Evolutionary conservation across 2,113 vertebrate species (phyloP).

Genomic region (Pseudorasbora parva): DNA sequence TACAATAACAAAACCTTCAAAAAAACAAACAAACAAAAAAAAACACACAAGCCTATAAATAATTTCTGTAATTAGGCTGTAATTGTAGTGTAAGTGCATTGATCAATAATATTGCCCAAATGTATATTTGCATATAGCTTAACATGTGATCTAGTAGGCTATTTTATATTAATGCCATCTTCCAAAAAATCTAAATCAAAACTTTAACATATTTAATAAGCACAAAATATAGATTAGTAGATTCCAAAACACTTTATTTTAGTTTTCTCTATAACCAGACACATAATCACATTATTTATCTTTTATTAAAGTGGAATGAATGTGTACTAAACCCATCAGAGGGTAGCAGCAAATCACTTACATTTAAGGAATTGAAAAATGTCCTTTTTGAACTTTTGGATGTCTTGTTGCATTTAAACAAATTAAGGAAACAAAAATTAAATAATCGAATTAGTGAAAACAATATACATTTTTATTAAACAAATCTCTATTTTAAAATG

Average conservation of each 20-base stretch:
- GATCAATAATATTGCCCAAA: background rate
- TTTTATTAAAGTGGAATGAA: slow-evolving; percentile 3
- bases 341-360: background rate
- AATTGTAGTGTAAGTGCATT: background rate
- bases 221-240: too few relatives aligned
- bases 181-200: too few relatives aligned
- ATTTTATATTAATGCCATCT: background rate
- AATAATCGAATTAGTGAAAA: background rate
- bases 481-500: background rate
- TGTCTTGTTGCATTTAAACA: slow-evolving; percentile 1
- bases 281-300: background rate
- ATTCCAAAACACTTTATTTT: slow-evolving; percentile 8
- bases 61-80: background rate
- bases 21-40: background rate
- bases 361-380: background rate
- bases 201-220: too few relatives aligned
- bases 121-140: background rate
- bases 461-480: background rate
- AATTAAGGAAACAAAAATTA: background rate
- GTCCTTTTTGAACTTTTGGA: background rate
- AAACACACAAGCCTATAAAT: background rate
- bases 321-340: slow-evolving; percentile 12
- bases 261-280: background rate
- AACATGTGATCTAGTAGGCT: background rate
- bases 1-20: background rate